These are phyloP conservation scores for Opisthocomus hoazin DNA, from an alignment of 2,113 vertebrate genomes.

Conservation along the genomic window DNA sequence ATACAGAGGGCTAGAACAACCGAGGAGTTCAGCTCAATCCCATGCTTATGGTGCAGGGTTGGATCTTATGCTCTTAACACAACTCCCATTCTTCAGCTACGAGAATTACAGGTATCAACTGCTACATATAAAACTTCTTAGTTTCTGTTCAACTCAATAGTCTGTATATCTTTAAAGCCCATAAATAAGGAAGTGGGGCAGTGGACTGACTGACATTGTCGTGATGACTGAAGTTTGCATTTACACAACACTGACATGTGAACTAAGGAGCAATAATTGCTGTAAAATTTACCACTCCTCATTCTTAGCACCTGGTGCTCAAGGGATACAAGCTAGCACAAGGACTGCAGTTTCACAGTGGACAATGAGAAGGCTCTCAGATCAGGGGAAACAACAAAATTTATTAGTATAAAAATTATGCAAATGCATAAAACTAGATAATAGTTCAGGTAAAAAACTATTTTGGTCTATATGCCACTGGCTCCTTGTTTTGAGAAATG, in stretches of 20 bases:
- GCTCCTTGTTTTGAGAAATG: neutral
- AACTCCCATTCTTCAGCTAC: neutral
- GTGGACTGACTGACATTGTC: too few relatives aligned
- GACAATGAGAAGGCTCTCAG: neutral
- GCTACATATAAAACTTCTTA: neutral
- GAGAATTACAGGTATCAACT: neutral
- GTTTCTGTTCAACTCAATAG: neutral
- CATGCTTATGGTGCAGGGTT: neutral
- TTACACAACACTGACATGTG: neutral
- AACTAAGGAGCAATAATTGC: neutral
- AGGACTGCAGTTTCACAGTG: neutral
- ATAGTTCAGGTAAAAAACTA: neutral
- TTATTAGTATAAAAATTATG: neutral
- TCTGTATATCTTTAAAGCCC: neutral
- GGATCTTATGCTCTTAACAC: neutral
- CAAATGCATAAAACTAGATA: neutral
- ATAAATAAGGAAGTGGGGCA: neutral
- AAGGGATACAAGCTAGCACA: neutral
- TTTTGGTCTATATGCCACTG: neutral
- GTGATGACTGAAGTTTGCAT: neutral
- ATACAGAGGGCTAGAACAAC: neutral
- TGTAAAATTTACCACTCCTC: neutral
- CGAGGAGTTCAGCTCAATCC: neutral
- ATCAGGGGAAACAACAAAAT: neutral
- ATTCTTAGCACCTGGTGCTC: neutral